phyloP scores from a whole-genome alignment of 2,113 vertebrate genomes.

The Pterophyllum scalare region DNA sequence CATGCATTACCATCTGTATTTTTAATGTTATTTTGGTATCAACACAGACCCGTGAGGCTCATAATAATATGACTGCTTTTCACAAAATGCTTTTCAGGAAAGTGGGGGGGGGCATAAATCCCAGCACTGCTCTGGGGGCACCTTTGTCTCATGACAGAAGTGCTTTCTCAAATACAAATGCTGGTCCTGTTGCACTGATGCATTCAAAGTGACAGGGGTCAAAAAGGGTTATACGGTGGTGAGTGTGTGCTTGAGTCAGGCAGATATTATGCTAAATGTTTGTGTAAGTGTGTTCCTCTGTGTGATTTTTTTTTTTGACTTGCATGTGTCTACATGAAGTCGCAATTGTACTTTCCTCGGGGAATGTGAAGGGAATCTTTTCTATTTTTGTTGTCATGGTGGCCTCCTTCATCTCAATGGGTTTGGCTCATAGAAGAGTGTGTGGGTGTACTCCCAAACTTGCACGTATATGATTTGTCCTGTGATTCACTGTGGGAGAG shows the following conservation, averaged over 20 bases:
- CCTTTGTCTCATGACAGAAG: constrained; percentile 11
- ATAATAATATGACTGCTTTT: neutral
- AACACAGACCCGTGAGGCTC: constrained; percentile 7
- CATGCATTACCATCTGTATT: neutral
- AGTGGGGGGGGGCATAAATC: neutral
- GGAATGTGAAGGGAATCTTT: neutral
- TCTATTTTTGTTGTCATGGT: neutral
- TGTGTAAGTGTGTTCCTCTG: neutral
- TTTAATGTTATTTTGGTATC: neutral
- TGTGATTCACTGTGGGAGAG: neutral
- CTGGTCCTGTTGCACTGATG: constrained; percentile 2
- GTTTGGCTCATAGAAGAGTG: constrained; percentile 16
- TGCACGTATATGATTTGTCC: constrained; percentile 13
- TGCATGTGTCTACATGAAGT: neutral
- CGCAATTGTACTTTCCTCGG: neutral
- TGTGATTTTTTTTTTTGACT: neutral
- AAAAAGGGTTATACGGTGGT: neutral
- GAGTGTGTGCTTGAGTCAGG: neutral
- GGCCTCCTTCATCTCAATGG: constrained; percentile 1
- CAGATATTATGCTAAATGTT: constrained; percentile 10
- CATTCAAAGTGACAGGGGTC: constrained; percentile 9
- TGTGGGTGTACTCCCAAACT: neutral
- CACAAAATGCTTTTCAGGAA: neutral
- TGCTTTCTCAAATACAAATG: constrained; percentile 15
- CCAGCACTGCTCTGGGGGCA: neutral